Evolutionary conservation across 2,113 vertebrate species (phyloP).

Genomic region (Proteles cristata): DNA sequence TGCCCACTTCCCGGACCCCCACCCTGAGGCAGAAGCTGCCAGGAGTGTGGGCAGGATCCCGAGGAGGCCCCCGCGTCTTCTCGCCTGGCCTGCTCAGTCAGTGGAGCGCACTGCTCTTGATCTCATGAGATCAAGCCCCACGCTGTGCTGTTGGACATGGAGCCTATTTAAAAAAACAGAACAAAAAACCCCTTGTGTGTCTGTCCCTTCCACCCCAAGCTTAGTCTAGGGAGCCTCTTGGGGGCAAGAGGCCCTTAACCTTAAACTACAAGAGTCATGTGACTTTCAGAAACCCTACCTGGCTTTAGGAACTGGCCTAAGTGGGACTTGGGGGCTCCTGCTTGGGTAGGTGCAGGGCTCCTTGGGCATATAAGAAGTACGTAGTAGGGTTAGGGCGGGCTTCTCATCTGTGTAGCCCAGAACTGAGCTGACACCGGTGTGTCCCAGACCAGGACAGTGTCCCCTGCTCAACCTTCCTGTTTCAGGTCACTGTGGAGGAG

Average conservation of each 20-base stretch:
- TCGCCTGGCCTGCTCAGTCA: not conserved
- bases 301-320: not conserved
- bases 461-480: not conserved
- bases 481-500: not conserved
- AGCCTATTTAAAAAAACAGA: not conserved
- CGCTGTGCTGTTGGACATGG: not conserved
- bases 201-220: not conserved
- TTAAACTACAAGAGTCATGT: not conserved
- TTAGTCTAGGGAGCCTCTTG: not conserved
- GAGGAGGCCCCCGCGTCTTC: not conserved
- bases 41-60: not conserved
- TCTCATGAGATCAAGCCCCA: not conserved
- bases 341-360: not conserved
- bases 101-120: not conserved
- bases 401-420: not conserved
- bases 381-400: not conserved
- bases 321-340: not conserved
- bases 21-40: not conserved
- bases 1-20: not conserved
- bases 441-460: not conserved
- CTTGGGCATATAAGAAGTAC: not conserved
- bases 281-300: not conserved
- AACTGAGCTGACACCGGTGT: not conserved
- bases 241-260: not conserved
- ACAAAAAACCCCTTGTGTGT: not conserved